A percentile compares a stretch with the other conserved stretches of the same genome.
Conservation (phyloP, 2,113 vertebrate genomes). For the Eonycteris spelaea region DNA sequence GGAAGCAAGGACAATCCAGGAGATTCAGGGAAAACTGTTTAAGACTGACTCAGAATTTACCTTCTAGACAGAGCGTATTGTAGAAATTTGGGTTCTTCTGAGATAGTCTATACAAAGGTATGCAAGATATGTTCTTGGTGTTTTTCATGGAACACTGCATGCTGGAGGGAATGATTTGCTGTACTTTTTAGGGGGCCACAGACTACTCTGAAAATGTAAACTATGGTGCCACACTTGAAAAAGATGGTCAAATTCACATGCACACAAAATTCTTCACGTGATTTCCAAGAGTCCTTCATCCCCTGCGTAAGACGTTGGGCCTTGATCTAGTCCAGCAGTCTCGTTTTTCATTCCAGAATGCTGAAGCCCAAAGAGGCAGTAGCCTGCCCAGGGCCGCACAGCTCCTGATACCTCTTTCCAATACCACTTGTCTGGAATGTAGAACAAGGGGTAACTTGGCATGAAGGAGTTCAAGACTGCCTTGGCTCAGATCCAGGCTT, state of each 20-base stretch:
- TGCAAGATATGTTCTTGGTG: background rate
- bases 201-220: background rate
- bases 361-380: background rate
- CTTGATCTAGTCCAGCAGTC: background rate
- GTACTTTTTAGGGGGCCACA: background rate
- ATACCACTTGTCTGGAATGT: background rate
- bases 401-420: background rate
- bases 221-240: background rate
- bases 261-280: background rate
- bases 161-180: constrained; percentile 18
- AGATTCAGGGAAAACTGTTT: background rate
- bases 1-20: background rate
- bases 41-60: background rate
- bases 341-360: background rate
- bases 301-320: accelerated
- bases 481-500: background rate
- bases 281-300: background rate
- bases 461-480: background rate
- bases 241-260: background rate
- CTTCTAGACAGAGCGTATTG: background rate
- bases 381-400: background rate
- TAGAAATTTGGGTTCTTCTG: background rate
- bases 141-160: background rate
- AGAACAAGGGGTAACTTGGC: background rate
- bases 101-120: background rate